phyloP scores from a whole-genome alignment of 2,888 invertebrate genomes.

The Drosophila leonis region DNA sequence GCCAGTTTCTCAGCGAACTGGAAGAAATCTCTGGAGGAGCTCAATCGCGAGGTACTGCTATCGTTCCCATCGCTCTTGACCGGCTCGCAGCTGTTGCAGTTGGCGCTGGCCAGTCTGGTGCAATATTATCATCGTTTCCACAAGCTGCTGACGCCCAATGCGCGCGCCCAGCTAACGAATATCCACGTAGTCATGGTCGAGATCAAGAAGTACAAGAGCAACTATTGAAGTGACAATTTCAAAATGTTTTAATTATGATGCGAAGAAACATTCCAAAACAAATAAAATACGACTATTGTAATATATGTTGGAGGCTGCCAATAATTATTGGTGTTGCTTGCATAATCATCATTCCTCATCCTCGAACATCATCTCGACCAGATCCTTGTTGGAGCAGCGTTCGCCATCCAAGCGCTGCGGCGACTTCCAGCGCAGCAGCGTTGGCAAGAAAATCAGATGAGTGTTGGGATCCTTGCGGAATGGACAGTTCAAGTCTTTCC shows the following conservation, averaged over 20 bases:
- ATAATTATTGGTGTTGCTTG: neutral
- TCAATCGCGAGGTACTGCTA: slow-evolving; percentile 96
- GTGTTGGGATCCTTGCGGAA: slow-evolving; percentile 92
- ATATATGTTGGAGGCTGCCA: slow-evolving; percentile 14
- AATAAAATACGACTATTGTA: slow-evolving; percentile 25
- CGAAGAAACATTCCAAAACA: slow-evolving; percentile 41
- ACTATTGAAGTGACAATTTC: slow-evolving; percentile 88
- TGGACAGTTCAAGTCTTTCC: slow-evolving; percentile 93
- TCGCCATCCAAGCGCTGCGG: slow-evolving; percentile 92
- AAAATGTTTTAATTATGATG: slow-evolving; percentile 19
- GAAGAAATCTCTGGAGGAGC: slow-evolving; percentile 97
- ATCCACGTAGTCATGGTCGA: slow-evolving; percentile 99
- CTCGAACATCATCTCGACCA: slow-evolving; percentile 92
- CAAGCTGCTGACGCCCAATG: slow-evolving; percentile 94
- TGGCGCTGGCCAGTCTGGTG: slow-evolving; percentile 96
- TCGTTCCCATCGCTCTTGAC: slow-evolving; percentile 98
- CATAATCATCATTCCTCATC: slow-evolving; percentile 87
- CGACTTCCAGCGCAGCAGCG: slow-evolving; percentile 91
- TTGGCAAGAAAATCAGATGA: slow-evolving; percentile 92
- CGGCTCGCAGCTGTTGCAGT: slow-evolving; percentile 96
- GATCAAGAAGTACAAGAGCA: slow-evolving; percentile 99
- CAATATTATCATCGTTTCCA: slow-evolving; percentile 99
- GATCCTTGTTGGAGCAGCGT: slow-evolving; percentile 90
- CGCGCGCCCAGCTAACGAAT: slow-evolving; percentile 95
- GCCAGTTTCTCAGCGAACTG: slow-evolving; percentile 96